These are phyloP conservation scores for Phalacrocorax carbo DNA, from an alignment of 2,113 vertebrate species.

Conservation along the genomic window DNA sequence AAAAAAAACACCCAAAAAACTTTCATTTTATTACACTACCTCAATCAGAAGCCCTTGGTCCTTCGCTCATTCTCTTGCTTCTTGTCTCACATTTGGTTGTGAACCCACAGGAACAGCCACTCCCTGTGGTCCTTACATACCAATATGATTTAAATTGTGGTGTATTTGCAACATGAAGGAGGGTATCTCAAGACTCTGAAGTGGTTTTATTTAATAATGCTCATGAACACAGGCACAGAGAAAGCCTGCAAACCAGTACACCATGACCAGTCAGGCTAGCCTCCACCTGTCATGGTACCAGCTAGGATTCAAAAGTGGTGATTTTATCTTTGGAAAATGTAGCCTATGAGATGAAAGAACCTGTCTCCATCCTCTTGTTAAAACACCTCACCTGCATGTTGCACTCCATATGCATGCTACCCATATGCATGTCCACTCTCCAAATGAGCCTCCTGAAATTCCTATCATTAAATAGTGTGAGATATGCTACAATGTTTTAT, in stretches of 20 bases:
- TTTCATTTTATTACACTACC: background rate
- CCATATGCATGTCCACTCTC: background rate
- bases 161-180: background rate
- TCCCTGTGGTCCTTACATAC: background rate
- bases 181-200: background rate
- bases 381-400: background rate
- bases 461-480: rapidly evolving
- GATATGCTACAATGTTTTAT: background rate
- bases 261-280: background rate
- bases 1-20: background rate
- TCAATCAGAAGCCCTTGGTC: background rate
- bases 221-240: background rate
- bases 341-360: background rate
- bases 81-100: background rate
- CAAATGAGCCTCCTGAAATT: background rate
- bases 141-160: background rate
- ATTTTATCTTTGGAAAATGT: background rate
- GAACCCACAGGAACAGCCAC: background rate
- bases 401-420: too few relatives aligned
- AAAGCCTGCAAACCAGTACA: background rate
- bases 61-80: background rate
- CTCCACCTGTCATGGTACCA: background rate
- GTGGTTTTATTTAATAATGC: background rate
- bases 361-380: background rate
- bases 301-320: background rate